A percentile compares a stretch with the other conserved stretches of the same genome.
phyloP scores from a whole-genome alignment of 1,140 invertebrate genomes.

The Phortica variegata region DNA sequence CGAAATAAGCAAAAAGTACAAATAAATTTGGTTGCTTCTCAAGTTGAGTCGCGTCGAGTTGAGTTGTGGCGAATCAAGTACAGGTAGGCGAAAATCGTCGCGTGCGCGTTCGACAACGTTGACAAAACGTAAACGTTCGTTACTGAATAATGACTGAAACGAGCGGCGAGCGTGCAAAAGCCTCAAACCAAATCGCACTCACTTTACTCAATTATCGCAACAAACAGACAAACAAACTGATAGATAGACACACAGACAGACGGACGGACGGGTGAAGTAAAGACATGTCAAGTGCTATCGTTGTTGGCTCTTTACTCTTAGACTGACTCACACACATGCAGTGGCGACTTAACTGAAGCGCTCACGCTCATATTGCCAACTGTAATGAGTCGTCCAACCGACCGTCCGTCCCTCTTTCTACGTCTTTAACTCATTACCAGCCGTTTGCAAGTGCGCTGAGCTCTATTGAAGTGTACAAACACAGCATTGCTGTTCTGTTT shows the following conservation, averaged over 20 bases:
- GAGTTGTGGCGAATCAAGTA: too few species aligned
- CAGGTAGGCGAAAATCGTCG: constrained; percentile 11
- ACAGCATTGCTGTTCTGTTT: too few species aligned
- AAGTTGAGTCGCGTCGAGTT: too few species aligned
- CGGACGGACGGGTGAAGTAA: constrained; percentile 4
- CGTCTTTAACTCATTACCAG: too few species aligned
- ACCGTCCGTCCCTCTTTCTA: too few species aligned
- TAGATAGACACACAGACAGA: constrained; percentile 26
- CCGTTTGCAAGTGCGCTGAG: too few species aligned
- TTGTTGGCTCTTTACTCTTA: too few species aligned
- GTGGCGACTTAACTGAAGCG: constrained; percentile 17
- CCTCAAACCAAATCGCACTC: constrained; percentile 23
- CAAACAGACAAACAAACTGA: constrained; percentile 16
- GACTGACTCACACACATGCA: neutral
- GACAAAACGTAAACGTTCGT: constrained; percentile 46
- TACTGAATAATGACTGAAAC: constrained; percentile 52
- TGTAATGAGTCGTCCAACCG: too few species aligned
- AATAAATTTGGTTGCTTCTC: too few species aligned
- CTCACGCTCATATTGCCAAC: constrained; percentile 2
- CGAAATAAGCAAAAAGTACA: too few species aligned
- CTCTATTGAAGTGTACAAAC: too few species aligned
- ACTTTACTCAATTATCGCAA: constrained; percentile 5
- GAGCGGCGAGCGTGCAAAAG: constrained; percentile 39
- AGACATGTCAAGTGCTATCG: too few species aligned
- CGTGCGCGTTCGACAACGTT: constrained; percentile 42